Evolutionary conservation across 2,888 invertebrate genomes (phyloP), one percentile per base, ranked within the genome.

Genomic region (Aleiodes alternator): DNA sequence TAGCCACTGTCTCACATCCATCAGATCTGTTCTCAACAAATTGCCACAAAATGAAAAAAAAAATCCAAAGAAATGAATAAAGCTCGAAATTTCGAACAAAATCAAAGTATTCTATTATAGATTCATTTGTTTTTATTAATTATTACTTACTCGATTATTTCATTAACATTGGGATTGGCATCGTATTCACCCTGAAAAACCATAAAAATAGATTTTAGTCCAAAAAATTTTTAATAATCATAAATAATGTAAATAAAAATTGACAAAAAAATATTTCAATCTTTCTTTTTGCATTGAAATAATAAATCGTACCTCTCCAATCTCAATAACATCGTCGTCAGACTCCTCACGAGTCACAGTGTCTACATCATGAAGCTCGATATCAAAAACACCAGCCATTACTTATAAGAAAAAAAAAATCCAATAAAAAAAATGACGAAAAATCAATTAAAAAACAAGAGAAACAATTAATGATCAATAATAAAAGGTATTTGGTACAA

Each of bases 301-400:
- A 23, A 55, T 48, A 9, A 48, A 12, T 57, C 90, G 92, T 93
- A 96, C 97, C 94, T 96, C 95, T 92, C 96, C 96, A 82, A 95
- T 92, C 88, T 96, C 96, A 88, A 97, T 95, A 90, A 94, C 94
- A 92, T 98, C 97, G 90, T 97, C 97, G 84, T 96, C 95, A 86
- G 95, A 96, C 88, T 95, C 94, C 90, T 95, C 94, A 87, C 92
- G 93, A 82, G 93, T 92, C 83, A 92, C 92, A 80, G 92, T 91
- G 88, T 93, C 93, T 79, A 90, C 91, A 89, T 94, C 94, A 87
- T 94, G 94, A 88, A 97, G 92, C 91, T 97, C 97, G 90, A 97
- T 94, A 92, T 97, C 96, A 91, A 97, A 97, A 90, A 97, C 96
- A 90, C 95, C 96, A 90, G 95, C 95, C 94, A 95, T 95, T 86